Base-by-base conservation (phyloP, 2,888 invertebrate genomes). In the Netelia melanura region DNA sequence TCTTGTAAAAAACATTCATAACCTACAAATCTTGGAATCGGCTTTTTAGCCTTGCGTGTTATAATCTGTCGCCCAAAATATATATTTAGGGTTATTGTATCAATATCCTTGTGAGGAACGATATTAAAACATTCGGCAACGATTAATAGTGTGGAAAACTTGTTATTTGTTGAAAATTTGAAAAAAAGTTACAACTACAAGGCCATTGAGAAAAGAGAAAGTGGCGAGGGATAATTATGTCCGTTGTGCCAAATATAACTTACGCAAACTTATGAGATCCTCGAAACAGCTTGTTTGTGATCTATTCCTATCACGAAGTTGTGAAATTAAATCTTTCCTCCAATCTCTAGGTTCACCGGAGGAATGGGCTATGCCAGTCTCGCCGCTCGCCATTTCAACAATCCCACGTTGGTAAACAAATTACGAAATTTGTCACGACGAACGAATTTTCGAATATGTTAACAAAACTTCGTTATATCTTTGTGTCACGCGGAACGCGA, bases 231-330 rank as follows among this genome's bases (percentile, higher is more conserved):
- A 17, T 17, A 70, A 72, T 67, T 30, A 38, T 38, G 38, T 6
- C 38, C 38, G 38, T 38, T 38, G 38, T 38, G 6, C 14, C 17
- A 74, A 72, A 87, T 68, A 85, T 84, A 83, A 95, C 97, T 96
- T 95, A 98, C 98, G 97, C 94, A 97, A 96, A 88, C 95, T 94
- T 90, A 98, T 96, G 86, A 98, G 95, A 91, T 98, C 98, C 89
- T 96, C 96, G 94, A 97, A 98, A 90, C 96, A 96, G 84, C 95
- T 94, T 25, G 96, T 96, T 94, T 98, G 97, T 85, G 95, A 95
- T 94, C 95, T 96, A 94, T 98, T 97, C 91, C 98, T 95, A 85
- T 96, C 95, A 84, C 96, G 96, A 85, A 98, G 93, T 91, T 97
- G 96, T 90, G 94, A 94, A 89, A 97, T 94, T 91, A 98, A 96